Conservation (phyloP, 2,113 vertebrate genomes). For the Sceloporus undulatus region DNA sequence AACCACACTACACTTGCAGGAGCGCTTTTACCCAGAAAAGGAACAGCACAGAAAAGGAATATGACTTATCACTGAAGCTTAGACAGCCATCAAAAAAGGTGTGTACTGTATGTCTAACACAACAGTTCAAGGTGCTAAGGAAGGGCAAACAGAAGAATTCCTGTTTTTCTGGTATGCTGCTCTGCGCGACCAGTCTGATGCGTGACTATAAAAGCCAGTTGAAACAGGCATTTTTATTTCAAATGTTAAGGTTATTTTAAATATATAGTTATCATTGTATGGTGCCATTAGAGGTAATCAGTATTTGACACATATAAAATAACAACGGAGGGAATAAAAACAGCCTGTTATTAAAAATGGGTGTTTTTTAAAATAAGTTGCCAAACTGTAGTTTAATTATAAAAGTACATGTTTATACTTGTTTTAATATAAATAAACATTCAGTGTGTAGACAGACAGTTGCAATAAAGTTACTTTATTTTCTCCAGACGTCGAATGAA, state of each 20-base stretch:
- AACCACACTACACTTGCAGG: too few relatives aligned
- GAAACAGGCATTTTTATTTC: conserved; percentile 3
- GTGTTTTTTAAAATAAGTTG: neutral
- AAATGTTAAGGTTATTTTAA: neutral
- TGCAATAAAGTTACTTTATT: conserved; percentile 1
- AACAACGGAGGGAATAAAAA: neutral
- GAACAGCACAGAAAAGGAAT: neutral
- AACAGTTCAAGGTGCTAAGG: neutral
- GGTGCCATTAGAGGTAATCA: neutral
- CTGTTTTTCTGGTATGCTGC: conserved; percentile 14
- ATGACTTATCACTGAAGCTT: conserved; percentile 25
- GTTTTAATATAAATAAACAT: neutral
- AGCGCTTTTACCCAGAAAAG: neutral
- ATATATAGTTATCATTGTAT: too few relatives aligned
- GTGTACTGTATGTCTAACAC: conserved; percentile 29
- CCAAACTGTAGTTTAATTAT: neutral
- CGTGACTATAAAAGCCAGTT: neutral
- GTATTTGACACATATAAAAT: neutral
- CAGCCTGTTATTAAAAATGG: neutral
- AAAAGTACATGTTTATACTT: neutral
- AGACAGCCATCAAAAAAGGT: conserved; percentile 34
- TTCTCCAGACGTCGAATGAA: neutral
- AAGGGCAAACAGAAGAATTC: conserved; percentile 30
- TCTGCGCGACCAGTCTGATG: neutral
- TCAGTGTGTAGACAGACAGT: neutral